Base-by-base conservation (phyloP, 2,888 invertebrate species). In the Apodemia zela region DNA sequence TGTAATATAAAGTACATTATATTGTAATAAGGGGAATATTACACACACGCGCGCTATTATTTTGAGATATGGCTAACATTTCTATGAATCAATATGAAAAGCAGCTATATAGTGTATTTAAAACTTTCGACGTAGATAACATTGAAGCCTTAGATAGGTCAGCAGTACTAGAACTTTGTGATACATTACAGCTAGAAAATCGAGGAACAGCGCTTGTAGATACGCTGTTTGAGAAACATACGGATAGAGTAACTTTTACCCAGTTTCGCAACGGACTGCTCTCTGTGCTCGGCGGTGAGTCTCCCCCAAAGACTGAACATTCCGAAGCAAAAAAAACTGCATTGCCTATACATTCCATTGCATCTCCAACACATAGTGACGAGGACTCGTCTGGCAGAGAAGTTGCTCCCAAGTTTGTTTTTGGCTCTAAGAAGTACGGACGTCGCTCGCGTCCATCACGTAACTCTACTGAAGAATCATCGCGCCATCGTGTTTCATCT, bases 191-290 rank as follows among this genome's bases (percentile, higher is more conserved):
- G 85, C 92, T 97, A 61, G 96, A 96, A 72, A 95, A 95, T 72
- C 94, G 94, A 67, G 94, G 95, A 65, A 87, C 93, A 47, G 91
- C 94, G 67, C 89, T 95, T 65, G 93, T 94, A 60, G 91, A 93
- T 69, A 89, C 93, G 68, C 86, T 96, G 65, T 89, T 95, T 65
- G 89, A 87, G 67, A 85, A 85, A 47, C 87, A 89, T 65, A 73
- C 85, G 47, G 92, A 93, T 59, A 81, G 89, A 25, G 85, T 87
- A 69, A 94, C 95, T 65, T 97, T 97, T 85, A 85, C 93, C 29
- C 94, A 95, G 79, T 97, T 97, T 78, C 95, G 96, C 75, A 95
- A 95, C 81, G 96, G 95, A 8, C 87, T 97, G 67, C 87, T 97
- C 35, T 92, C 94, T 66, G 93, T 96, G 72, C 91, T 96, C 65